phyloP scores from a whole-genome alignment of 1,140 invertebrate genomes.

The Drosophila mauritiana region DNA sequence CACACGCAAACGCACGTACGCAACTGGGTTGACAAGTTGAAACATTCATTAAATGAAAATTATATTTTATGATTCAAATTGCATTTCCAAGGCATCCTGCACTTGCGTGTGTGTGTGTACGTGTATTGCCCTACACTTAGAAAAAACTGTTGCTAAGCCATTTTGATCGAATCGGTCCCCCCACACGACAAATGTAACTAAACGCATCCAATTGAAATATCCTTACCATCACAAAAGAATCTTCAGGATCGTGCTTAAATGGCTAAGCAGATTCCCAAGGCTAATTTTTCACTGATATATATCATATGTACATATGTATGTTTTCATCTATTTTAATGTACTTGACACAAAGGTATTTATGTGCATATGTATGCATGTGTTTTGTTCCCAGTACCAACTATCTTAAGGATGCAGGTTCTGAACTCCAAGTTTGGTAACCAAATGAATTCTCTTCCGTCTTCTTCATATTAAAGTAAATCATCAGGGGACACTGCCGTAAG shows the following conservation, averaged over 20 bases:
- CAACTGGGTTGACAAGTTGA: conserved; percentile 22
- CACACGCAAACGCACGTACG: conserved; percentile 6
- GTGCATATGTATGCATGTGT: too few species aligned
- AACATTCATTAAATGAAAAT: conserved; percentile 76
- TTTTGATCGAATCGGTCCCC: too few species aligned
- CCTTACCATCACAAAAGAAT: too few species aligned
- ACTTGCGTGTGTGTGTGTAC: neutral
- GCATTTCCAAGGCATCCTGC: conserved; percentile 51
- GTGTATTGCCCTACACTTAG: neutral
- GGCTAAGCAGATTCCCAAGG: too few species aligned
- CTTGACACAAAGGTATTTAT: too few species aligned
- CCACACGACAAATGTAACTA: too few species aligned
- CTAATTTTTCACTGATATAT: too few species aligned
- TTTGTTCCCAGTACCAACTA: neutral
- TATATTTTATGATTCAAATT: conserved; percentile 81
- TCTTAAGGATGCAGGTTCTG: neutral
- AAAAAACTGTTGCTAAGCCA: neutral
- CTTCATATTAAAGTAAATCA: conserved; percentile 4
- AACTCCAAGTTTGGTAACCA: neutral
- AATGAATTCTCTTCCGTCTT: neutral
- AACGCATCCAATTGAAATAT: too few species aligned
- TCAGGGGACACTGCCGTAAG: conserved; percentile 1
- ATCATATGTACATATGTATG: too few species aligned
- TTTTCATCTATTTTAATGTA: too few species aligned
- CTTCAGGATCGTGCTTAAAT: too few species aligned